Conservation (phyloP, 2,888 invertebrate genomes). For the Apodemia zela region DNA sequence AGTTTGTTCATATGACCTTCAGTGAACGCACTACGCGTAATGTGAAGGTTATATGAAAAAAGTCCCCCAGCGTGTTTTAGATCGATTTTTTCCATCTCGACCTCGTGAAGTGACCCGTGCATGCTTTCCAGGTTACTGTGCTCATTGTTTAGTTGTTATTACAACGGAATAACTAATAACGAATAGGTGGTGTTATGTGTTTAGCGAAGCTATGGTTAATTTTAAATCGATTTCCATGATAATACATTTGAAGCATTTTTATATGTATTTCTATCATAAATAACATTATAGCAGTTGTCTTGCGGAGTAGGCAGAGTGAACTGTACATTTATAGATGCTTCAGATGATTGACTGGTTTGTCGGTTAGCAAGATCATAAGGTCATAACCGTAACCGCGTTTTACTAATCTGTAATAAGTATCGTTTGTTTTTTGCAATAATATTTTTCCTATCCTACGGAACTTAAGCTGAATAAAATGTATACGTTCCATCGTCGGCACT, state of each 20-base stretch:
- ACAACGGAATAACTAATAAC: conserved; percentile 9
- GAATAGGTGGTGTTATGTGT: background rate
- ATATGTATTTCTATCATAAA: too few species aligned
- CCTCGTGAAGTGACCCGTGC: conserved; percentile 17
- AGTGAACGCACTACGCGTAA: conserved; percentile 23
- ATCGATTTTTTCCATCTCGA: conserved; percentile 29
- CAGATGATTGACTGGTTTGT: too few species aligned
- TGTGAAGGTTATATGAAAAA: conserved; percentile 25
- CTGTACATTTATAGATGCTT: too few species aligned
- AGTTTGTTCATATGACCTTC: conserved; percentile 16
- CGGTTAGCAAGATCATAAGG: too few species aligned
- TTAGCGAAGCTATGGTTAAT: background rate
- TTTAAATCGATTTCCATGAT: background rate
- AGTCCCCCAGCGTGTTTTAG: conserved; percentile 23
- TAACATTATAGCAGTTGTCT: too few species aligned
- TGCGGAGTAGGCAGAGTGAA: too few species aligned
- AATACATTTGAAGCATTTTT: background rate
- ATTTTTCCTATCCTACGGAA: too few species aligned
- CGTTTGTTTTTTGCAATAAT: too few species aligned
- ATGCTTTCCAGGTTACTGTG: conserved; percentile 15
- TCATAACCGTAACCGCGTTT: too few species aligned
- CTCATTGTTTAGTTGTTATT: conserved; percentile 11
- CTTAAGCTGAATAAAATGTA: too few species aligned
- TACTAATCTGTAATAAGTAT: too few species aligned
- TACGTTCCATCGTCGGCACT: too few species aligned